A percentile compares a stretch with the other conserved stretches of the same genome.
These are phyloP conservation scores for Acleris holmiana DNA, from an alignment of 2,888 invertebrate species.

Conservation along the genomic window DNA sequence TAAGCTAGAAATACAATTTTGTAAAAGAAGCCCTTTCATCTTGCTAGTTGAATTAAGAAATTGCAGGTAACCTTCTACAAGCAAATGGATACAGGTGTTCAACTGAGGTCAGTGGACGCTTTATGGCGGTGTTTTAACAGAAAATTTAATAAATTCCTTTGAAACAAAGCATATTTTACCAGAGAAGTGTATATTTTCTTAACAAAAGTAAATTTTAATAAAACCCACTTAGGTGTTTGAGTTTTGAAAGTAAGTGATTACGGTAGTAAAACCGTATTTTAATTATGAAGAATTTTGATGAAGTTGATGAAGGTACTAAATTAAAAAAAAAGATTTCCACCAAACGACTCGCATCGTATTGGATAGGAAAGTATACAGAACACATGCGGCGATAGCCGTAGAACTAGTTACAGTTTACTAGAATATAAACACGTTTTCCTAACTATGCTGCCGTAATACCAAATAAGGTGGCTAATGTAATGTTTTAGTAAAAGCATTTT, in stretches of 20 bases:
- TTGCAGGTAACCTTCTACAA: constrained; percentile 1
- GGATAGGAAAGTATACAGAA: no score
- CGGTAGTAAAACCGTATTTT: no score
- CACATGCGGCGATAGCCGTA: no score
- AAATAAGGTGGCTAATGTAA: no score
- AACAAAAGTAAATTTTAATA: constrained; percentile 3
- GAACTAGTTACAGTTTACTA: no score
- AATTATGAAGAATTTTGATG: background rate
- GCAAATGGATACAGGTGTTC: constrained; percentile 23
- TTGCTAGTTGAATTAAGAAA: constrained; percentile 6
- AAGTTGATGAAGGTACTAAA: background rate
- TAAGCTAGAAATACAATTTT: no score
- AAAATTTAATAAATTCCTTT: constrained; percentile 27
- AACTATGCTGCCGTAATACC: no score
- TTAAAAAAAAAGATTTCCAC: no score
- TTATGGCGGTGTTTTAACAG: constrained; percentile 23
- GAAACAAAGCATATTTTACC: constrained; percentile 20
- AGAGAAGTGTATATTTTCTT: constrained; percentile 3
- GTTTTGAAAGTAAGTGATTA: background rate
- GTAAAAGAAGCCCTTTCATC: background rate
- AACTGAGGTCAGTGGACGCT: constrained; percentile 20
- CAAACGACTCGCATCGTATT: no score
- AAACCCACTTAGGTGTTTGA: background rate
- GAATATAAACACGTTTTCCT: no score
- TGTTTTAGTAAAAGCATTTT: no score